Conservation (phyloP, 2,113 vertebrate species). For the Misgurnus mizolepis region DNA sequence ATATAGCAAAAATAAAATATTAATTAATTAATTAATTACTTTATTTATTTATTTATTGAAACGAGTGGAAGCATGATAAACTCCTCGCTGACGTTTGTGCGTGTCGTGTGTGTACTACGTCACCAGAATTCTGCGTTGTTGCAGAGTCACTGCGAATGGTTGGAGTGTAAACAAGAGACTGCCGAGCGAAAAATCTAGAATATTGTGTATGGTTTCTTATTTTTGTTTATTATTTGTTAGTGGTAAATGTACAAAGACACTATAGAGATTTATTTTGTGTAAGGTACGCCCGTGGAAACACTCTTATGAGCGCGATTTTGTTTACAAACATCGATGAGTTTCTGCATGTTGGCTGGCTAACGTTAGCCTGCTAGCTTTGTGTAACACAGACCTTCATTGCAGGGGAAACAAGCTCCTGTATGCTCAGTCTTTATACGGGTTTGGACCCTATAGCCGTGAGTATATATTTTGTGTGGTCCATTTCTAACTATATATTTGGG, state of each 20-base stretch:
- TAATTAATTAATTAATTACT: too few species aligned
- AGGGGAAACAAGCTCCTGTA: slow-evolving; percentile 30
- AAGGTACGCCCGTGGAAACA: neutral
- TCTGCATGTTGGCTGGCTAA: slow-evolving; percentile 30
- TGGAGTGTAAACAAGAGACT: slow-evolving; percentile 72
- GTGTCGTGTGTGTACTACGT: slow-evolving; percentile 57
- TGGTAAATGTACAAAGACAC: neutral
- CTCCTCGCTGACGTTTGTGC: slow-evolving; percentile 14
- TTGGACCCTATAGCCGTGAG: slow-evolving; percentile 67
- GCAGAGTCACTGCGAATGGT: slow-evolving; percentile 74
- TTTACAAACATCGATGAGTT: neutral
- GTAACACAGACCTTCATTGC: neutral
- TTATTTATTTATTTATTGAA: too few species aligned
- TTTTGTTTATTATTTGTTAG: neutral
- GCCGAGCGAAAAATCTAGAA: slow-evolving; percentile 46
- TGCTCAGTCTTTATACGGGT: slow-evolving; percentile 37
- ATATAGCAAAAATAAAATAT: too few species aligned
- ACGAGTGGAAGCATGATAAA: too few species aligned
- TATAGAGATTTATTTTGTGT: neutral
- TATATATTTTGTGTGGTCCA: slow-evolving; percentile 24
- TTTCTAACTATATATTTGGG: neutral
- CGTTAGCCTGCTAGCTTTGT: slow-evolving; percentile 30
- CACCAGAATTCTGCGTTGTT: slow-evolving; percentile 63
- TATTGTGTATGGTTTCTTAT: neutral
- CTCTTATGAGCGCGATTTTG: neutral